phyloP scores from a whole-genome alignment of 2,113 vertebrate species.

The Motacilla tschutschensis region DNA sequence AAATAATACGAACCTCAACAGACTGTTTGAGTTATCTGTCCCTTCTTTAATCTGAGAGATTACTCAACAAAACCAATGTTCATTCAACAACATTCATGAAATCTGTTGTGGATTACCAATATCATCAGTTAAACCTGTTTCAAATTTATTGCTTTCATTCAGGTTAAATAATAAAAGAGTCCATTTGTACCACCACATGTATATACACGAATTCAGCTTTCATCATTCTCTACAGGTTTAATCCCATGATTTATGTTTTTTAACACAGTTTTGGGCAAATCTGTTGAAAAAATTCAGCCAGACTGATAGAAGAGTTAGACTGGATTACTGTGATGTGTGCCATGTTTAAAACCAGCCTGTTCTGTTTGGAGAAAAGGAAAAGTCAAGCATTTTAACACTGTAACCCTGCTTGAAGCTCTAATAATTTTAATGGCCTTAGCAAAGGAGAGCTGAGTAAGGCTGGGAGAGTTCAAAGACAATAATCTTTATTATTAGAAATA shows the following conservation, averaged over 20 bases:
- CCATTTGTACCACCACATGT: slow-evolving; percentile 81
- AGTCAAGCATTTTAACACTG: slow-evolving; percentile 45
- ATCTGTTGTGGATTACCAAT: slow-evolving; percentile 83
- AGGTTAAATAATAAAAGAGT: slow-evolving; percentile 81
- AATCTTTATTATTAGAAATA: slow-evolving; percentile 64
- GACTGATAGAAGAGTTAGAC: slow-evolving; percentile 68
- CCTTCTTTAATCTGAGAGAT: slow-evolving; percentile 75
- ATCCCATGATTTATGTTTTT: slow-evolving; percentile 81
- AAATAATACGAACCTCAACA: slow-evolving; percentile 65
- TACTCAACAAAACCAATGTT: slow-evolving; percentile 78
- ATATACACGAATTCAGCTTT: slow-evolving; percentile 80
- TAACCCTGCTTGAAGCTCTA: slow-evolving; percentile 59
- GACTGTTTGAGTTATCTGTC: slow-evolving; percentile 73
- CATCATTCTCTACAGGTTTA: slow-evolving; percentile 78
- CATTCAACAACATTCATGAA: slow-evolving; percentile 78
- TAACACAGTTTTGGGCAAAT: slow-evolving; percentile 72
- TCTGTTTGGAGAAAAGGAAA: slow-evolving; percentile 54
- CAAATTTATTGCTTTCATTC: slow-evolving; percentile 84
- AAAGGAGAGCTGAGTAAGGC: slow-evolving; percentile 58
- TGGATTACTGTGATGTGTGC: slow-evolving; percentile 64
- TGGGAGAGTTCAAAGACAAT: slow-evolving; percentile 63
- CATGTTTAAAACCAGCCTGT: slow-evolving; percentile 53
- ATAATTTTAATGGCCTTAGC: slow-evolving; percentile 69
- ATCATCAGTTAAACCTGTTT: slow-evolving; percentile 81
- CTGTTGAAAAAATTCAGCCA: slow-evolving; percentile 70